Conservation (phyloP, 2,888 invertebrate species). For the Elysia crispata region DNA sequence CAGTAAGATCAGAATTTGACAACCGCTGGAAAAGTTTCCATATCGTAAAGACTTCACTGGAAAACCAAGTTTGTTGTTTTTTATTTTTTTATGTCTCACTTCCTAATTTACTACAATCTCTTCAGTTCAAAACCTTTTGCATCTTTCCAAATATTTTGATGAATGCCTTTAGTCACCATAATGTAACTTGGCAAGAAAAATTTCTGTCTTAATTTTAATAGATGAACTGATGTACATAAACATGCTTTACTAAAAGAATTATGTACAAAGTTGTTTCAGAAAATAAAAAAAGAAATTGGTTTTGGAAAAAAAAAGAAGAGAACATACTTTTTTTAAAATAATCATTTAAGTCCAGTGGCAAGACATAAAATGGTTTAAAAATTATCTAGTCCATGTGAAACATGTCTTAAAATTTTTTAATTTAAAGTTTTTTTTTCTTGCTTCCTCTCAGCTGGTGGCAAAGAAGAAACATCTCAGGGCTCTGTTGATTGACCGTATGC, state of each 20-base stretch:
- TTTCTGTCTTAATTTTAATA: too few relatives aligned
- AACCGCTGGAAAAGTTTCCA: conserved; percentile 84
- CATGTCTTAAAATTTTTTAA: too few relatives aligned
- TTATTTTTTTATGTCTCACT: background rate
- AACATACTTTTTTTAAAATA: too few relatives aligned
- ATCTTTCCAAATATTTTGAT: background rate
- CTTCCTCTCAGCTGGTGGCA: conserved; percentile 79
- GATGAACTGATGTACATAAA: too few relatives aligned
- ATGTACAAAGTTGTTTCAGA: too few relatives aligned
- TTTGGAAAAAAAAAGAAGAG: too few relatives aligned
- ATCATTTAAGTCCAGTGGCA: too few relatives aligned
- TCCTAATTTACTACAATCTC: background rate
- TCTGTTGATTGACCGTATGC: conserved; percentile 83
- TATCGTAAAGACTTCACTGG: conserved; percentile 78
- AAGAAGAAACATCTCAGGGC: conserved; percentile 82
- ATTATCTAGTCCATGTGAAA: too few relatives aligned
- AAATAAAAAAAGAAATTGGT: too few relatives aligned
- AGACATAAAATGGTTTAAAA: too few relatives aligned
- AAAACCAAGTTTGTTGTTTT: conserved; percentile 70
- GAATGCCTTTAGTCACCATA: background rate
- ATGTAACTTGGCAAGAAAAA: too few relatives aligned
- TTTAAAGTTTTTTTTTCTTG: background rate
- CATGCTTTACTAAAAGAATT: too few relatives aligned
- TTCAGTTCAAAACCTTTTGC: background rate
- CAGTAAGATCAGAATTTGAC: conserved; percentile 81